Base-by-base conservation (phyloP, 2,113 vertebrate genomes). In the Brachyhypopomus occidentalis region DNA sequence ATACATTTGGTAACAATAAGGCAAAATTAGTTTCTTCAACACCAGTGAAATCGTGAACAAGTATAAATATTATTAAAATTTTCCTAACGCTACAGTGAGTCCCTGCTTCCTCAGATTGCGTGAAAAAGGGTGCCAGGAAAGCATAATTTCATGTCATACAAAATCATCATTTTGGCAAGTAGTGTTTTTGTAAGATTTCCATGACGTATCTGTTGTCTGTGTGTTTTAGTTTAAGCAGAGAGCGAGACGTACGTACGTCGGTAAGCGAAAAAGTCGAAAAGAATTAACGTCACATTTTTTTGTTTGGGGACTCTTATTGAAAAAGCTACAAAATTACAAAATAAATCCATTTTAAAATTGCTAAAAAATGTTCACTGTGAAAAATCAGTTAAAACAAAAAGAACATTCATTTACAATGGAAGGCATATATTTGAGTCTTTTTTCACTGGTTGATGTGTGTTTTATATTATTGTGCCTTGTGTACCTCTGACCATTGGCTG, bases 1-100 rank as follows among this genome's bases (percentile, higher is more conserved):
- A 79, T 90, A 92, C 90, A 93, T 93, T 92, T 92, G 88, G 89
- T 88, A 90, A 86, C 86, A 92, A 88, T 94, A 94, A 94, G 93
- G 93, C 91, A 91, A 84, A 88, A 89, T 84, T 89, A 87, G 88
- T 91, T 84, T 86, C 59, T 89, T 89, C 87, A 88, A 84, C 85
- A 91, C 90, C 86, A 87, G 87, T 86, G 87, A 88, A 88, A 55
- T 69, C 90, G 87, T 88, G 86, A 88, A 89, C 87, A 82, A 83
- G 86, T 92, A 91, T 89, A 92, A 92, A 92, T 91, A 91, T 90
- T 84, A 91, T 83, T 87, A 88, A 91, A 93, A 87, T 88, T 83
- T 84, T 88, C 79, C 85, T 83, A 83, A 84, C 87, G 86, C 89
- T 90, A 91, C 89, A 91, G 87, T 84, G 86, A 91, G 86, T 80